Evolutionary conservation across 2,888 invertebrate species (phyloP), one percentile per base, ranked within the genome.

Genomic region (Sphaerolaimus hirsutus): DNA sequence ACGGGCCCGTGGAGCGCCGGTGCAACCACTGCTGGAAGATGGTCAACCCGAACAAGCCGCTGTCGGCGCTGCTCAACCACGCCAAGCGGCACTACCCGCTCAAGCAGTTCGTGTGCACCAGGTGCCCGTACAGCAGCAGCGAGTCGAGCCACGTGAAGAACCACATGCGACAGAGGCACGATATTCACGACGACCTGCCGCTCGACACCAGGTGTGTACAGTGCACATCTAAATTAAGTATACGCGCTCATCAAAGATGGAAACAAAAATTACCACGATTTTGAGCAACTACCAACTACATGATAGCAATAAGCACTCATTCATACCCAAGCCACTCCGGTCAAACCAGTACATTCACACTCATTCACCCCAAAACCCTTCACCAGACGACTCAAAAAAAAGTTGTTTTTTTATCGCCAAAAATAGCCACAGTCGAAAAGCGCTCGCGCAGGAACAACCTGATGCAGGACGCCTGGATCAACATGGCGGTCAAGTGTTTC

Each of bases 81-180:
- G 49, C 49, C 24, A 49, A 49, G 43, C 49, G 49, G 4, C 49
- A 49, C 44, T 46, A 43, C 46, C 21, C 17, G 19, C 23, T 25
- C 22, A 49, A 49, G 26, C 49, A 49, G 44, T 49, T 49, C 46
- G 43, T 41, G 25, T 49, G 49, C 36, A 24, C 43, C 3, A 21
- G 22, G 43, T 49, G 49, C 37, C 17, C 43, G 40, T 49, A 49
- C 36, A 40, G 46, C 23, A 49, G 49, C 44, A 38, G 38, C 36
- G 49, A 49, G 42, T 37, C 49, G 24, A 47, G 47, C 14, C 49
- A 49, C 29, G 49, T 49, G 17, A 44, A 47, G n/a, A 49, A 47
- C 27, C 49, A 49, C 38, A 49, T 49, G 49, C 27, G 44, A 2
- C 43, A 44, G 19, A 29, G 46, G 17, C 49, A 49, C 41, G 38